Conservation (phyloP, 1,140 invertebrate genomes). For the Sinonovacula constricta region DNA sequence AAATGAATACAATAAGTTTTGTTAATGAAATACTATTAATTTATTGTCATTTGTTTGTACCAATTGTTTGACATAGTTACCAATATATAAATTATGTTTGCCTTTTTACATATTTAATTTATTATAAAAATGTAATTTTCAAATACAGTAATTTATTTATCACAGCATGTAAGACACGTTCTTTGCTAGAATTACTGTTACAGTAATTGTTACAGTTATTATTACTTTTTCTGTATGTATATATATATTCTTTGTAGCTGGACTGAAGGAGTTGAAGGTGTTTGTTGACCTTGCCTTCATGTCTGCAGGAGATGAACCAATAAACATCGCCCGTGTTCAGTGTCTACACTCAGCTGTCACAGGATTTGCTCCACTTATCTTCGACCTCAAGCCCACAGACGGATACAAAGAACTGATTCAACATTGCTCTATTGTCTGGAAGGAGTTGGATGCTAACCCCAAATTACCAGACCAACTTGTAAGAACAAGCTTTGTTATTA, state of each 20-base stretch:
- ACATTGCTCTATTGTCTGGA: slow-evolving; percentile 67
- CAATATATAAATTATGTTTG: not conserved
- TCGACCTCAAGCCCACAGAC: slow-evolving; percentile 58
- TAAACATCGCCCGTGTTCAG: no score
- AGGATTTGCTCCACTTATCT: no score
- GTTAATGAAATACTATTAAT: no score
- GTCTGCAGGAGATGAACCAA: no score
- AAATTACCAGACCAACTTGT: slow-evolving; percentile 71
- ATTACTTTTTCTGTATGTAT: not conserved
- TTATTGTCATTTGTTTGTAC: not conserved
- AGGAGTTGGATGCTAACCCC: slow-evolving; percentile 59
- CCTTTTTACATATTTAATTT: not conserved
- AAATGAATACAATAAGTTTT: no score
- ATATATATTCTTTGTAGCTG: slow-evolving; percentile 41
- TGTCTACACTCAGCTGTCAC: no score
- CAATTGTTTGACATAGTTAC: not conserved
- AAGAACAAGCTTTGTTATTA: no score
- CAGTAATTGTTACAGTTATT: not conserved
- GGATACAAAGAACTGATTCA: slow-evolving; percentile 61
- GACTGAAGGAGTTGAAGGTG: slow-evolving; percentile 72
- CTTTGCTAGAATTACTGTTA: not conserved
- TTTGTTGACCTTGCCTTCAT: no score
- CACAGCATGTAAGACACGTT: no score
- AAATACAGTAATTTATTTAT: not conserved
- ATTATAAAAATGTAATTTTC: no score